Conservation (phyloP, 2,888 invertebrate genomes). For the Mythimna vitellina region DNA sequence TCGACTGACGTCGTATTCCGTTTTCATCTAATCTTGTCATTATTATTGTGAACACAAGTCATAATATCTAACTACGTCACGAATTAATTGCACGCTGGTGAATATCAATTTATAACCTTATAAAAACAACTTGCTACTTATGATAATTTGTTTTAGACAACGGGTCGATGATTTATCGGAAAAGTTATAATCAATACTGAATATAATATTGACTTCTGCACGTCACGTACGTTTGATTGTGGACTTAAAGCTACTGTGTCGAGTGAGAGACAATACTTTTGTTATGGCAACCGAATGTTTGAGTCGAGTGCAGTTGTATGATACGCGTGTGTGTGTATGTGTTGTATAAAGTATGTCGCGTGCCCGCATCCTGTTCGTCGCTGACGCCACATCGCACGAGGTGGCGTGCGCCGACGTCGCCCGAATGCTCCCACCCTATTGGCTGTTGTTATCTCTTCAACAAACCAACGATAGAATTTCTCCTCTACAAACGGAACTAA, state of each 20-base stretch:
- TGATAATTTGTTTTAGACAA: slow-evolving; percentile 34
- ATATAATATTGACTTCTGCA: slow-evolving; percentile 43
- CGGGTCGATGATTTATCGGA: slow-evolving; percentile 39
- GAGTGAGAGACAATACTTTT: slow-evolving; percentile 57
- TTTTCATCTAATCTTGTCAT: slow-evolving; percentile 58
- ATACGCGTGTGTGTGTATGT: slow-evolving; percentile 53
- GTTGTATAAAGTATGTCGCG: slow-evolving; percentile 78
- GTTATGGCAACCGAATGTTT: slow-evolving; percentile 68
- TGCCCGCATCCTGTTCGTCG: slow-evolving; percentile 86
- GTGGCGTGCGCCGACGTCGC: slow-evolving; percentile 81
- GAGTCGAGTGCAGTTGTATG: slow-evolving; percentile 66
- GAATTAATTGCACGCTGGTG: slow-evolving; percentile 58
- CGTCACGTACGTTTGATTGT: slow-evolving; percentile 22
- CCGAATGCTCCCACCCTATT: slow-evolving; percentile 82
- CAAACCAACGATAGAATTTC: slow-evolving; percentile 87
- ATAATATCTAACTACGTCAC: slow-evolving; percentile 59
- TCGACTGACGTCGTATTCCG: slow-evolving; percentile 59
- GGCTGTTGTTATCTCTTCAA: slow-evolving; percentile 84
- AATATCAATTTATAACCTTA: slow-evolving; percentile 50
- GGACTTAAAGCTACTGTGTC: slow-evolving; percentile 14
- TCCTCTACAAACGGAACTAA: slow-evolving; percentile 85
- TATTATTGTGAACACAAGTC: slow-evolving; percentile 53
- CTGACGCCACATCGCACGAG: slow-evolving; percentile 88
- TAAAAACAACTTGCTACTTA: slow-evolving; percentile 48
- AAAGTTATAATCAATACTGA: slow-evolving; percentile 27